These are phyloP conservation scores for Anorthoa munda DNA, from an alignment of 2,888 invertebrate genomes.

Conservation along the genomic window DNA sequence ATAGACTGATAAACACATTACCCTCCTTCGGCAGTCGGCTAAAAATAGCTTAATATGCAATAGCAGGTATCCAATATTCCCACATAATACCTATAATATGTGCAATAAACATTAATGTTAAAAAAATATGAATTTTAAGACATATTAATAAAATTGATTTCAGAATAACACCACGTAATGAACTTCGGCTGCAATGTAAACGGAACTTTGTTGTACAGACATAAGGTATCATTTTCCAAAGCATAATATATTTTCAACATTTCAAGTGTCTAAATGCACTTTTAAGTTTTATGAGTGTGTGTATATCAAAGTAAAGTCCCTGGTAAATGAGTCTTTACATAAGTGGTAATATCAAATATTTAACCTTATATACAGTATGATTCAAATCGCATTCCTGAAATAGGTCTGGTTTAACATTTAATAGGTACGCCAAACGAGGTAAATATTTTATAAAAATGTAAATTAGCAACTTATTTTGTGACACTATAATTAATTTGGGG, in stretches of 20 bases:
- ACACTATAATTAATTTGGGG: neutral
- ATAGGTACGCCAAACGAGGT: neutral
- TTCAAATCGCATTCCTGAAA: constrained; percentile 13
- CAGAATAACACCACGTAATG: neutral
- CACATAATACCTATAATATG: too few relatives aligned
- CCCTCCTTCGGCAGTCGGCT: too few relatives aligned
- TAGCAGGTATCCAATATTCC: too few relatives aligned
- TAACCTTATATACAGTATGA: constrained; percentile 13
- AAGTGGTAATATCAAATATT: neutral
- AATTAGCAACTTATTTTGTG: neutral
- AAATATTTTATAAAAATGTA: constrained; percentile 17
- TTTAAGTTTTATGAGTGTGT: constrained; percentile 13
- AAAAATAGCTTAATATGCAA: too few relatives aligned
- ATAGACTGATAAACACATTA: too few relatives aligned
- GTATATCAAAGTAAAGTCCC: constrained; percentile 37
- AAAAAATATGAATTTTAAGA: neutral
- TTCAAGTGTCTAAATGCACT: constrained; percentile 28
- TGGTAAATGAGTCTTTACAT: neutral
- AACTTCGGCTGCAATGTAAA: neutral
- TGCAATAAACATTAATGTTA: neutral
- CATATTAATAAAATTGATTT: neutral
- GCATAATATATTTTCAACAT: neutral
- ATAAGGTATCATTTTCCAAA: constrained; percentile 8
- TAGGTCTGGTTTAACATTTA: neutral
- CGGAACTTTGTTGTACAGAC: neutral